A percentile compares a stretch with the other conserved stretches of the same genome.
Evolutionary conservation across 2,888 invertebrate genomes (phyloP).

Genomic region (Agonopterix alstromeriana): DNA sequence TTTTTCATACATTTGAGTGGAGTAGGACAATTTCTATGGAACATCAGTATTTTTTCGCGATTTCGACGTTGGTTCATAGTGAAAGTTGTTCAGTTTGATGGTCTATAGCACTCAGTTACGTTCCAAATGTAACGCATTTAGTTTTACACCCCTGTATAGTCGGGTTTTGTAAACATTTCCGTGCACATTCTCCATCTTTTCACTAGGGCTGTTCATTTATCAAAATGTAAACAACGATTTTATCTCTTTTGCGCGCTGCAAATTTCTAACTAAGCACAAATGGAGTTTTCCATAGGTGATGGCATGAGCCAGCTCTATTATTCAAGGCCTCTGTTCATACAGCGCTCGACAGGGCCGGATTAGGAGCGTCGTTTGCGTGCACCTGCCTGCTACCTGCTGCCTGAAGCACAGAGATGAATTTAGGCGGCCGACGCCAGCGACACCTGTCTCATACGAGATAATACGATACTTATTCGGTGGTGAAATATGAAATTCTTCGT

Average conservation of each 20-base stretch:
- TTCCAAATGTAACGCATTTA: too few species aligned
- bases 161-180: too few species aligned
- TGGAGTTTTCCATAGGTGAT: conserved; percentile 32
- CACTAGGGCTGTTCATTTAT: too few species aligned
- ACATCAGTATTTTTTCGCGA: too few species aligned
- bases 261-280: conserved; percentile 20
- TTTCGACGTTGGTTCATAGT: too few species aligned
- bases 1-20: too few species aligned
- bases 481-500: conserved; percentile 66
- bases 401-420: conserved; percentile 53
- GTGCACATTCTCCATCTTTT: too few species aligned
- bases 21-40: too few species aligned
- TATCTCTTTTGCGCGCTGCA: conserved; percentile 13
- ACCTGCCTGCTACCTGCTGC: conserved; percentile 32
- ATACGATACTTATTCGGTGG: conserved; percentile 63
- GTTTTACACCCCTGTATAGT: too few species aligned
- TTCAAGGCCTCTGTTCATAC: conserved; percentile 32
- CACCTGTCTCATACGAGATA: conserved; percentile 68
- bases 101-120: too few species aligned
- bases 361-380: conserved; percentile 53
- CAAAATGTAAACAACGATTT: conserved; percentile 17
- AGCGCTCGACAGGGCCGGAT: conserved; percentile 46
- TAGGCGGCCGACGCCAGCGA: conserved; percentile 57
- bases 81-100: too few species aligned
- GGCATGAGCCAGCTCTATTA: conserved; percentile 29